These are phyloP conservation scores for Eustalomyia histrio DNA, from an alignment of 2,888 invertebrate genomes.

Conservation along the genomic window DNA sequence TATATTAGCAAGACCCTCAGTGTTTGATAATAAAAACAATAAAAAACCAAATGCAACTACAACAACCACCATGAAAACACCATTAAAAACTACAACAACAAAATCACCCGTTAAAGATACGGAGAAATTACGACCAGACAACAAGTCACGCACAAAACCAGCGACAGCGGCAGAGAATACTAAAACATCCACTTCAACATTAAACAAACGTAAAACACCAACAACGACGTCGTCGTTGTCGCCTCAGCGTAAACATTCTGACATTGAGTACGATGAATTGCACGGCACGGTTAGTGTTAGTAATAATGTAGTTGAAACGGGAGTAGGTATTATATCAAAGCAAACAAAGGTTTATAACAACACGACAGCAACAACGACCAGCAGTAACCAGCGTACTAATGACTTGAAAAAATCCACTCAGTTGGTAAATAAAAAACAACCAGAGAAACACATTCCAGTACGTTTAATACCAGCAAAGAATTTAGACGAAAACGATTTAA, in stretches of 20 bases:
- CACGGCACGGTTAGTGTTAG: conserved; percentile 30
- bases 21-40: conserved; percentile 60
- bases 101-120: conserved; percentile 48
- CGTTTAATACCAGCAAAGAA: conserved; percentile 42
- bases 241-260: conserved; percentile 51
- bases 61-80: conserved; percentile 33
- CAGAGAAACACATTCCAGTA: conserved; percentile 55
- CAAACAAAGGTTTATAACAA: conserved; percentile 55
- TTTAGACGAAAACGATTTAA: conserved; percentile 35
- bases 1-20: conserved; percentile 81
- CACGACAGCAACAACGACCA: conserved; percentile 11
- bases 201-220: conserved; percentile 33
- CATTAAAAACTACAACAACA: conserved; percentile 42
- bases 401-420: conserved; percentile 45
- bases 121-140: conserved; percentile 57
- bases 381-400: conserved; percentile 35
- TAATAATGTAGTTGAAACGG: conserved; percentile 43
- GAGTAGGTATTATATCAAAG: conserved; percentile 54
- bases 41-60: conserved; percentile 33
- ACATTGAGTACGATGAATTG: conserved; percentile 61
- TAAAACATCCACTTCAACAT: neutral
- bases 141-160: conserved; percentile 56
- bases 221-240: neutral
- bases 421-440: conserved; percentile 31
- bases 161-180: conserved; percentile 18